Evolutionary conservation across 2,797 vertebrate species (phyloP).

Genomic region (Tragopan temminckii): DNA sequence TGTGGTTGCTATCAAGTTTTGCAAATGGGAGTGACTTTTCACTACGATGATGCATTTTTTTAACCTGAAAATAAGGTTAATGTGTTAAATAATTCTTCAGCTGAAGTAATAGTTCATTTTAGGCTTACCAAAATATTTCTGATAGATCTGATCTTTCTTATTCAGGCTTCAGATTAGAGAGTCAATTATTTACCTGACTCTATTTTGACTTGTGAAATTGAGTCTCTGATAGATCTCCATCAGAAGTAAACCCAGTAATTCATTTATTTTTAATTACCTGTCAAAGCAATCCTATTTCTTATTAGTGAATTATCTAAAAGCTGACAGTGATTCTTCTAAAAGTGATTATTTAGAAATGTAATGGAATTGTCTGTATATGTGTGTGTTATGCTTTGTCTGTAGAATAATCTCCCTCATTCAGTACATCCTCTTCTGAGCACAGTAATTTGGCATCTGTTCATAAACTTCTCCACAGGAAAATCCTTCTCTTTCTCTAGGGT

Average conservation of each 20-base stretch:
- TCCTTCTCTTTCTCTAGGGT: not conserved
- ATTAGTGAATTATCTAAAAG: not conserved
- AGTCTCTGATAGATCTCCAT: constrained; percentile 17
- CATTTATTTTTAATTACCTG: constrained; percentile 31
- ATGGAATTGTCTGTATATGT: not conserved
- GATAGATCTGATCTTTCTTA: constrained; percentile 2
- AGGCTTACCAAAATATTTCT: not conserved
- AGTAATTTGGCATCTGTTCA: not conserved
- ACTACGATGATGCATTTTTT: not conserved
- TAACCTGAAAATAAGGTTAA: not conserved
- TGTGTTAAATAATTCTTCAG: not conserved
- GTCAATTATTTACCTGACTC: constrained; percentile 3
- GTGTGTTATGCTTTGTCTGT: not conserved
- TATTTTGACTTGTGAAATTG: constrained; percentile 13
- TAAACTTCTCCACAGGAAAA: not conserved
- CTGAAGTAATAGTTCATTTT: constrained; percentile 18
- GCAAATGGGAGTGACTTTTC: not conserved
- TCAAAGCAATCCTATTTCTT: constrained; percentile 9
- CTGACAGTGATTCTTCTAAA: not conserved
- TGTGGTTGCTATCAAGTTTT: not conserved
- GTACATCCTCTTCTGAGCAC: not conserved
- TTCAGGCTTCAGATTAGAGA: not conserved
- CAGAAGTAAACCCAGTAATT: constrained; percentile 7
- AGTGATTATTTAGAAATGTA: not conserved
- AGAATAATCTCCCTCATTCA: not conserved